Evolutionary conservation across 1,140 invertebrate species (phyloP).

Genomic region (Heliothis virescens): DNA sequence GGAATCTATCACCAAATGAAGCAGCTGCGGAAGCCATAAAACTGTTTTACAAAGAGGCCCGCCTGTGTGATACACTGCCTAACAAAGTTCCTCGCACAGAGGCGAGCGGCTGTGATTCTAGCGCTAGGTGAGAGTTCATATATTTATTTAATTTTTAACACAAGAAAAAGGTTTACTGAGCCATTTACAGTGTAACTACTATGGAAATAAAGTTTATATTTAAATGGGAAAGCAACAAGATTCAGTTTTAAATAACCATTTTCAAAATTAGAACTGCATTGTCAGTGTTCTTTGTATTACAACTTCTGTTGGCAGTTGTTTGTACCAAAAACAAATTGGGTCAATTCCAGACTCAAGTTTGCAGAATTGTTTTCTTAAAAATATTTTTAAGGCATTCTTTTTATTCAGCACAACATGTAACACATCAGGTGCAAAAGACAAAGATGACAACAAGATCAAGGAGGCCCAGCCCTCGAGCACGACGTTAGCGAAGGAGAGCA

Average conservation of each 20-base stretch:
- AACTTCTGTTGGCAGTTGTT: too few relatives aligned
- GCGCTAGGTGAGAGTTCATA: slow-evolving; percentile 66
- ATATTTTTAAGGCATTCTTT: too few relatives aligned
- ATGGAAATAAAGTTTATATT: too few relatives aligned
- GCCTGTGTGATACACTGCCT: slow-evolving; percentile 92
- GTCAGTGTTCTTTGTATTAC: too few relatives aligned
- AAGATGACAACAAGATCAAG: slow-evolving; percentile 58
- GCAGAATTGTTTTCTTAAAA: background rate
- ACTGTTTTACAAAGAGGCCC: slow-evolving; percentile 93
- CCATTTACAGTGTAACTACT: too few relatives aligned
- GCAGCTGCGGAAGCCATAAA: slow-evolving; percentile 95
- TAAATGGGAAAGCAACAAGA: too few relatives aligned
- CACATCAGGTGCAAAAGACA: slow-evolving; percentile 64
- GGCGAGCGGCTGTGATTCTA: slow-evolving; percentile 72
- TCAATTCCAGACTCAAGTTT: too few relatives aligned
- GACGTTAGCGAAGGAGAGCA: slow-evolving; percentile 57
- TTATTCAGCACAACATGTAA: slow-evolving; percentile 67
- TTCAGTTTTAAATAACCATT: too few relatives aligned
- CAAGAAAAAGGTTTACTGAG: background rate
- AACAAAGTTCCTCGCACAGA: slow-evolving; percentile 91
- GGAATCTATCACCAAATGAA: slow-evolving; percentile 93
- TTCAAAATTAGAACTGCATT: too few relatives aligned
- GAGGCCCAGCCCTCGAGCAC: slow-evolving; percentile 60
- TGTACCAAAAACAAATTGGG: too few relatives aligned
- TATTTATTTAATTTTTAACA: background rate